Conservation (phyloP, 2,888 invertebrate species). For the Trachelus troglodyta region DNA sequence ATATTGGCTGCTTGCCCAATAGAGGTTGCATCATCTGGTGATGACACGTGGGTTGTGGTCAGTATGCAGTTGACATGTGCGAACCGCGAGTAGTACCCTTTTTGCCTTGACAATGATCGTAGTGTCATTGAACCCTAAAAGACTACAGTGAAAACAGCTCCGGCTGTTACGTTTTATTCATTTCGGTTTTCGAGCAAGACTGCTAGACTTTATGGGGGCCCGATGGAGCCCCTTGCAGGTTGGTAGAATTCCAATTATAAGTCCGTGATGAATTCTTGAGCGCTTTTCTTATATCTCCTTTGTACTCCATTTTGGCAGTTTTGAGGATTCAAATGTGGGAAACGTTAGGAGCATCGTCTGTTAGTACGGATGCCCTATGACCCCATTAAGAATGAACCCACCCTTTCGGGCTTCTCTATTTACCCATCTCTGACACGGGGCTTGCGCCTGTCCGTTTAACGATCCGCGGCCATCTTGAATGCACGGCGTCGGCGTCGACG, state of each 20-base stretch:
- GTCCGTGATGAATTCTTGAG: not conserved
- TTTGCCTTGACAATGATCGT: conserved; percentile 24
- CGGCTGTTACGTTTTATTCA: not conserved
- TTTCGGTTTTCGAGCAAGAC: not conserved
- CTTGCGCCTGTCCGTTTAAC: conserved; percentile 57
- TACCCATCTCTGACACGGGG: conserved; percentile 27
- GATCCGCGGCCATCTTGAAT: conserved; percentile 54
- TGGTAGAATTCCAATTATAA: not conserved
- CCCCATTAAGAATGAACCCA: not conserved
- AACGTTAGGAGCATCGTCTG: not conserved
- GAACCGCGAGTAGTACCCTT: conserved; percentile 28
- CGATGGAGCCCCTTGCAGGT: not conserved
- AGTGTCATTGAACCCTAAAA: conserved; percentile 33
- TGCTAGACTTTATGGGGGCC: not conserved
- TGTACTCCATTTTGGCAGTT: not conserved
- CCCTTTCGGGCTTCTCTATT: conserved; percentile 1
- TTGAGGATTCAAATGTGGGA: not conserved
- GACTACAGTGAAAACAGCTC: not conserved
- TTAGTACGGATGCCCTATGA: not conserved
- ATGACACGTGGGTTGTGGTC: conserved; percentile 24
- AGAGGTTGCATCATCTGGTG: conserved; percentile 35
- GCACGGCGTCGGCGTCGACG: conserved; percentile 51
- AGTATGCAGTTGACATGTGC: conserved; percentile 34
- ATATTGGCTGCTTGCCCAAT: conserved; percentile 3
- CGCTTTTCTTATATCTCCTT: not conserved